Evolutionary conservation across 2,888 invertebrate species (phyloP), one percentile per base, ranked within the genome.

Genomic region (Prosopocoilus inquinatus): DNA sequence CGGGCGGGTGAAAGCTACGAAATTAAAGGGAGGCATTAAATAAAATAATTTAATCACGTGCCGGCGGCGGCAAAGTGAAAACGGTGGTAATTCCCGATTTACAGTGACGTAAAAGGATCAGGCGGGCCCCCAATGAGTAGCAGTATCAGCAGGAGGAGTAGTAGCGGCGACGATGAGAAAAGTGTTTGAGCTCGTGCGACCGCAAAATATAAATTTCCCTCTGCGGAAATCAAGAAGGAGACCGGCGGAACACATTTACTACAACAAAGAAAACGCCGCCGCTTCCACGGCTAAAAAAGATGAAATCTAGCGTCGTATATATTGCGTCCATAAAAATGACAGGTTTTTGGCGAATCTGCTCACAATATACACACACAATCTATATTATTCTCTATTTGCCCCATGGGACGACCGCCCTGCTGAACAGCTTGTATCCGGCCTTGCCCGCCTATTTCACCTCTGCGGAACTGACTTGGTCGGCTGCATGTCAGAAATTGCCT

Each of bases 161-260:
- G n/a, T n/a, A n/a, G n/a, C n/a, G n/a, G n/a, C n/a, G n/a, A n/a
- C n/a, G n/a, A n/a, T n/a, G n/a, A n/a, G n/a, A n/a, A n/a, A 45
- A 46, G 47, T 55, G 49, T 55, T 55, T 20, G 45, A 39, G 55
- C 33, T 53, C 47, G 39, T 36, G 45, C 49, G 60, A 63, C 65
- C 64, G 55, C 63, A 58, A 70, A 69, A 72, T 70, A 73, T 74
- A 72, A 74, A 75, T 74, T 72, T 73, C 67, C 69, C 74, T 71
- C 72, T 61, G 66, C 70, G 74, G 73, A 74, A 75, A 74, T 73
- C 72, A 71, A 71, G 68, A 60, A 69, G 58, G 59, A 62, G 48
- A 47, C 51, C 65, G 67, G 66, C 65, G 67, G 67, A 61, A 61
- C 64, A 67, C 70, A 70, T 71, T 70, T 69, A 64, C 66, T 63